Base-by-base conservation (phyloP, 23 tunicate species). In the Corella eumyota region DNA sequence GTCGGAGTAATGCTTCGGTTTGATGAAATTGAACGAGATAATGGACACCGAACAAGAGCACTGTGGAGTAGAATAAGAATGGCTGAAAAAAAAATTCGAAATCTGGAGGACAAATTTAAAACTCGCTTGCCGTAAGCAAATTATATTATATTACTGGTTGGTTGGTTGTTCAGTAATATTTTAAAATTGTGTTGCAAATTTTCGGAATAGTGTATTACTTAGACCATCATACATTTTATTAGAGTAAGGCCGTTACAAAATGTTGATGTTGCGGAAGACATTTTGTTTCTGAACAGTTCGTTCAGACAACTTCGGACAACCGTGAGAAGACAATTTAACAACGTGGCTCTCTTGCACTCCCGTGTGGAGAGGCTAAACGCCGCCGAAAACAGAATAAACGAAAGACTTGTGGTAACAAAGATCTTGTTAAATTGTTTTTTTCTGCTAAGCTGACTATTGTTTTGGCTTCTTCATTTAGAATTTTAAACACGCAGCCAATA, bases 241-340 rank as follows among this genome's bases (percentile, higher is more conserved):
- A n/a, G n/a, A n/a, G n/a, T n/a, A n/a, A n/a, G n/a, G n/a, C n/a
- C n/a, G n/a, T n/a, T n/a, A n/a, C n/a, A n/a, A n/a, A n/a, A n/a
- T n/a, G n/a, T n/a, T n/a, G n/a, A n/a, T n/a, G n/a, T n/a, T n/a
- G n/a, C n/a, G n/a, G n/a, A n/a, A n/a, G n/a, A 67, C 0, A 50
- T 75, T 17, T 9, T 66, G 1, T 75, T 56, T 51, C 60, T 75
- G 25, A 75, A 75, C 52, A 75, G 66, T 34, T 52, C 82, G 3
- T 58, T 54, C 50, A 67, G 66, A 45, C 82, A 45, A 11, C 32
- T 75, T 29, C 55, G 82, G 50, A 58, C 82, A 11, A 61, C 67
- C 11, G 34, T 66, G 11, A 60, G 46, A 30, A 48, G 82, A 7
- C 71, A 63, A 31, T 50, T 73, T 15, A 58, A 66, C 67, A 68